phyloP scores from a whole-genome alignment of 2,888 invertebrate genomes.

The Drosophila differens region DNA sequence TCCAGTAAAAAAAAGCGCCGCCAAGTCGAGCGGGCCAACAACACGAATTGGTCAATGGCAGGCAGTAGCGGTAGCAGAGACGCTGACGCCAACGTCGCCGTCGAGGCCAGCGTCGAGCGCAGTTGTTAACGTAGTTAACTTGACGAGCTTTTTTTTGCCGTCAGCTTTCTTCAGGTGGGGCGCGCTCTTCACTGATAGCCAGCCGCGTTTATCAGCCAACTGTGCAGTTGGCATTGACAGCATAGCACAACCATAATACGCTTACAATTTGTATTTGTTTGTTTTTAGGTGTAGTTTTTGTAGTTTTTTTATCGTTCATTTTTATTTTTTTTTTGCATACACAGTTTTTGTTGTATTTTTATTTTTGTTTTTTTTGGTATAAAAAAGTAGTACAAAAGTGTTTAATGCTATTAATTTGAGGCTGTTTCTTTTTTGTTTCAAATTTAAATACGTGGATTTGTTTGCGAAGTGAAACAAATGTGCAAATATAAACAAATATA shows the following conservation, averaged over 20 bases:
- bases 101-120: constrained; percentile 37
- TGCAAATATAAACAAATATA: constrained; percentile 71
- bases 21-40: constrained; percentile 49
- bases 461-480: constrained; percentile 73
- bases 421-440: constrained; percentile 35
- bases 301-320: constrained; percentile 27
- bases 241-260: constrained; percentile 59
- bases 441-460: constrained; percentile 73
- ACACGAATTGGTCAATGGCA: constrained; percentile 67
- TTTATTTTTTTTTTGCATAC: constrained; percentile 69
- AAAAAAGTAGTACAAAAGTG: constrained; percentile 75
- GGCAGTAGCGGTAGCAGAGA: constrained; percentile 14
- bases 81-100: constrained; percentile 16
- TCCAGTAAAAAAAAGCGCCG: constrained; percentile 20
- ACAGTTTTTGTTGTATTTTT: constrained; percentile 49
- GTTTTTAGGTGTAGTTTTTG: constrained; percentile 31
- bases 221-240: constrained; percentile 65
- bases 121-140: constrained; percentile 67
- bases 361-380: constrained; percentile 63
- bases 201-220: constrained; percentile 59
- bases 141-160: constrained; percentile 58
- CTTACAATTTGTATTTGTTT: constrained; percentile 19
- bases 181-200: constrained; percentile 57
- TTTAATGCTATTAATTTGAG: constrained; percentile 63
- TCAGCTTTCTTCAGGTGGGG: constrained; percentile 69